Evolutionary conservation across 2,797 vertebrate species (phyloP).

Genomic region (Xiphorhynchus erythropygius): DNA sequence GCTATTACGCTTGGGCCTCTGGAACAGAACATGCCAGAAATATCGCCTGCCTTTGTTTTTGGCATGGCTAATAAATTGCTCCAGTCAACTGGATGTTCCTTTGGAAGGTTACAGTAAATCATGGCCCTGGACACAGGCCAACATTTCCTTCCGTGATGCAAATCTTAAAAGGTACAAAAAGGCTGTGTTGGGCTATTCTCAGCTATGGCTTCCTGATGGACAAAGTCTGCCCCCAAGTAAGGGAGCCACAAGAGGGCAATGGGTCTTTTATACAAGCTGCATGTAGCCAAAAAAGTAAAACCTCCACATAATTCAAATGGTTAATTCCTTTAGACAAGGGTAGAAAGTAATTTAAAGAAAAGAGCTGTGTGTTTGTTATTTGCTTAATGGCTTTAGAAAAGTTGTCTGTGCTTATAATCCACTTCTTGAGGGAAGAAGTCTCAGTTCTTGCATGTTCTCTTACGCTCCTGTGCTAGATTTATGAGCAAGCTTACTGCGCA

Average conservation of each 20-base stretch:
- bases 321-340: background rate
- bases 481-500: background rate
- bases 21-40: constrained; percentile 4
- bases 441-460: background rate
- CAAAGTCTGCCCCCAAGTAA: background rate
- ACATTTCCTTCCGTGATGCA: background rate
- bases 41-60: constrained; percentile 35
- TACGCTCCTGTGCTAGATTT: background rate
- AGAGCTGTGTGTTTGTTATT: background rate
- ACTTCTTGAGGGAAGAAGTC: background rate
- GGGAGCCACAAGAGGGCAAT: constrained; percentile 27
- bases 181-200: background rate
- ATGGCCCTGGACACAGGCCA: background rate
- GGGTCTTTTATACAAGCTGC: background rate
- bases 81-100: constrained; percentile 24
- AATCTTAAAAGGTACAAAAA: background rate
- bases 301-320: background rate
- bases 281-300: background rate
- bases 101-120: constrained; percentile 38
- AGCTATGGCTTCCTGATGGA: background rate
- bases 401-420: background rate
- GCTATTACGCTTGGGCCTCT: background rate
- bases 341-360: background rate
- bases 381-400: constrained; percentile 13
- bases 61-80: constrained; percentile 50